These are phyloP conservation scores for Trissolcus japonicus DNA, from an alignment of 2,888 invertebrate species.

Conservation along the genomic window DNA sequence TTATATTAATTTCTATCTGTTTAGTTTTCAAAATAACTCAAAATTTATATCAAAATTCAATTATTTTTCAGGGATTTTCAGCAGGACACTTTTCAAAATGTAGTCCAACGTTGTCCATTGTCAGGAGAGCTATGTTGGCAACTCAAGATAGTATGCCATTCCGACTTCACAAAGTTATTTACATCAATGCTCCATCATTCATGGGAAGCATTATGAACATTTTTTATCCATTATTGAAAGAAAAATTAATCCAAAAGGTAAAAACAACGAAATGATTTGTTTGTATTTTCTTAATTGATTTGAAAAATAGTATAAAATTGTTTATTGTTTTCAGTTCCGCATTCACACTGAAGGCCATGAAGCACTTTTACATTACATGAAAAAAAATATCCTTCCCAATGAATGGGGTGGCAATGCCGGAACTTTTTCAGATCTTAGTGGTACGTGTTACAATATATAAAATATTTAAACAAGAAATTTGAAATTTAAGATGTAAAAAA, in stretches of 20 bases:
- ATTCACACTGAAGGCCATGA: slow-evolving; percentile 73
- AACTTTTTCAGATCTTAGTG: slow-evolving; percentile 69
- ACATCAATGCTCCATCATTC: slow-evolving; percentile 69
- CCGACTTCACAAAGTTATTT: slow-evolving; percentile 69
- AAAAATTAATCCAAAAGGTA: slow-evolving; percentile 73
- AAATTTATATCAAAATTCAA: too few relatives aligned
- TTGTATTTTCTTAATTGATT: too few relatives aligned
- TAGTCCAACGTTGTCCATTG: slow-evolving; percentile 69
- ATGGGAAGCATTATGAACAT: slow-evolving; percentile 68
- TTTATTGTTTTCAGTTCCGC: slow-evolving; percentile 67
- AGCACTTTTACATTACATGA: slow-evolving; percentile 72
- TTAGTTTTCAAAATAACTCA: too few relatives aligned
- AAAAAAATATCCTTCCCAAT: slow-evolving; percentile 74
- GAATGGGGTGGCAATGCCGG: slow-evolving; percentile 77
- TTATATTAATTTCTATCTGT: too few relatives aligned
- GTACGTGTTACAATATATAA: slow-evolving; percentile 55
- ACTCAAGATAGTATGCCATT: slow-evolving; percentile 74
- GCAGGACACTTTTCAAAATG: slow-evolving; percentile 71
- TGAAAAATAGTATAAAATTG: slow-evolving; percentile 13
- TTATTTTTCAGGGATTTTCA: slow-evolving; percentile 65
- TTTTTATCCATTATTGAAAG: slow-evolving; percentile 72
- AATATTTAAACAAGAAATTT: not conserved
- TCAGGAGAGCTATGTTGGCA: slow-evolving; percentile 71
- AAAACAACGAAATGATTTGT: not conserved
- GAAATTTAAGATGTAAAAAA: not conserved